These are phyloP conservation scores for Protonibea diacanthus DNA, from an alignment of 2,797 vertebrate genomes.

Conservation along the genomic window DNA sequence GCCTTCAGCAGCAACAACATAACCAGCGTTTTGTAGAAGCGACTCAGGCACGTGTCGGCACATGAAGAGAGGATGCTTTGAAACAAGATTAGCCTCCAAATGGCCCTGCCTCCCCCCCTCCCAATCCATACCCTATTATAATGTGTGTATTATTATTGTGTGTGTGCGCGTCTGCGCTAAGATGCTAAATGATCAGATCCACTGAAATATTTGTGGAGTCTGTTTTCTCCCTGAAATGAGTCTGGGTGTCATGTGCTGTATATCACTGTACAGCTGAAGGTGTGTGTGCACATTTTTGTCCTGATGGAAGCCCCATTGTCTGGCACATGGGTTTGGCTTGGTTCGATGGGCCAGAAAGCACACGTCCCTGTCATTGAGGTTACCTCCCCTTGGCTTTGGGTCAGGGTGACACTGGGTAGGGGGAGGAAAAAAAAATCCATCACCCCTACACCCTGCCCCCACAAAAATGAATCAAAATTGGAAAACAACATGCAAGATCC, in stretches of 20 bases:
- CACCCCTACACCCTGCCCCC: constrained; percentile 62
- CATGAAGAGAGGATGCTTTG: constrained; percentile 81
- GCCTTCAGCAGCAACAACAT: constrained; percentile 71
- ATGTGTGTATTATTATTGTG: too few relatives aligned
- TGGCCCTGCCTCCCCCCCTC: constrained; percentile 68
- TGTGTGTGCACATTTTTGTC: constrained; percentile 49
- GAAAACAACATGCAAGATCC: constrained; percentile 85
- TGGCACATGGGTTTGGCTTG: constrained; percentile 45
- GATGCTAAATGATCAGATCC: constrained; percentile 73
- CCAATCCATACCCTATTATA: constrained; percentile 57
- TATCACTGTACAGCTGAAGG: constrained; percentile 50
- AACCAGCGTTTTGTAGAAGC: constrained; percentile 68
- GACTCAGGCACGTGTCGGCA: constrained; percentile 78
- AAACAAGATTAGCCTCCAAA: constrained; percentile 86
- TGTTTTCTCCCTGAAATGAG: constrained; percentile 65
- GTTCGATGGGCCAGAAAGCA: constrained; percentile 52
- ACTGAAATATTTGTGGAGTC: constrained; percentile 65
- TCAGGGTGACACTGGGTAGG: constrained; percentile 78
- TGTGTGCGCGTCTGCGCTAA: constrained; percentile 34
- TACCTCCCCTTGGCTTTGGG: constrained; percentile 73
- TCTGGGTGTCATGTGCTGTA: constrained; percentile 47
- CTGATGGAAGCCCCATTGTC: constrained; percentile 56
- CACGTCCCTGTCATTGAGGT: constrained; percentile 57
- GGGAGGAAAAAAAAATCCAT: constrained; percentile 61
- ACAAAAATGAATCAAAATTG: constrained; percentile 85